phyloP scores from a whole-genome alignment of 2,113 vertebrate genomes.

The Ginglymostoma cirratum region DNA sequence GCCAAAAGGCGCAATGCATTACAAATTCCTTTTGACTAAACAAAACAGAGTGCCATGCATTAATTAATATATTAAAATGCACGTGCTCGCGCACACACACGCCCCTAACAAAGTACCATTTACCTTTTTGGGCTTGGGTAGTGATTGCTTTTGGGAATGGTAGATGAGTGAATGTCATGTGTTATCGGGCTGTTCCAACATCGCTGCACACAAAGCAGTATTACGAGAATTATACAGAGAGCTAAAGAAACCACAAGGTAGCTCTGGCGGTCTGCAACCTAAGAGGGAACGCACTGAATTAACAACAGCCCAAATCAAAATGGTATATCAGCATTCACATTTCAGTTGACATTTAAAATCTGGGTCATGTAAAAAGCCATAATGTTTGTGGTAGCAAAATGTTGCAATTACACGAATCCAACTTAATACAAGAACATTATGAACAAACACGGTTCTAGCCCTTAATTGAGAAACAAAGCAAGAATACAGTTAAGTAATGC shows the following conservation, averaged over 20 bases:
- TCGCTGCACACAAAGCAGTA: conserved; percentile 81
- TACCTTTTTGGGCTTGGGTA: conserved; percentile 95
- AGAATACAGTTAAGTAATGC: background rate
- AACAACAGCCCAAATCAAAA: background rate
- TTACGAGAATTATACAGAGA: conserved; percentile 74
- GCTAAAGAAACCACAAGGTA: conserved; percentile 82
- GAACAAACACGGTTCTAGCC: background rate
- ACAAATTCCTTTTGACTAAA: no score
- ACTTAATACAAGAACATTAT: background rate
- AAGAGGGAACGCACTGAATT: conserved; percentile 14
- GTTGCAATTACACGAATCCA: no score
- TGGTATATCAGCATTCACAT: background rate
- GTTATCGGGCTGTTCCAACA: conserved; percentile 63
- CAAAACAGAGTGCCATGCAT: no score
- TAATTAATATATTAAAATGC: no score
- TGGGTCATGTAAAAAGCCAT: background rate
- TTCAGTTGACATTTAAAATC: background rate
- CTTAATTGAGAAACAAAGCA: background rate
- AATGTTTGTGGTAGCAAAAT: no score
- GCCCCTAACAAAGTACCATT: background rate
- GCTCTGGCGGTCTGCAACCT: conserved; percentile 85
- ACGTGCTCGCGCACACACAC: no score
- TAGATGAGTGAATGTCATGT: conserved; percentile 55
- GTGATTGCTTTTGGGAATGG: conserved; percentile 80
- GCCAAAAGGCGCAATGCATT: no score